Evolutionary conservation across 2,888 invertebrate genomes (phyloP).

Genomic region (Tromatobia lineatoria): DNA sequence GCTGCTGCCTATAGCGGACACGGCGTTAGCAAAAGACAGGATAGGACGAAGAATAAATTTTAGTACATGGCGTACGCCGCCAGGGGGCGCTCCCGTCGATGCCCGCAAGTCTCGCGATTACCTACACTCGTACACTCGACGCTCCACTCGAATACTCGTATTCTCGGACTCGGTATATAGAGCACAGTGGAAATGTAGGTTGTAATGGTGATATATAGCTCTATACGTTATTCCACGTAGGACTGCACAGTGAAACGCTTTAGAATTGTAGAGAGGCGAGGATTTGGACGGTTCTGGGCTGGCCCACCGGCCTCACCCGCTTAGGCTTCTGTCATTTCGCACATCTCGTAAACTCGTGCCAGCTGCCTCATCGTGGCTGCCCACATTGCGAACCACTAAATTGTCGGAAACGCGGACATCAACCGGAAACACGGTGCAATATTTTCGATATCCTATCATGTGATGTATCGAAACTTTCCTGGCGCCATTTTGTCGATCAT

Average conservation of each 20-base stretch:
- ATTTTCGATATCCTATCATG: neutral
- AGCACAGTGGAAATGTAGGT: slow-evolving; percentile 21
- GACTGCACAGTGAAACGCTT: neutral
- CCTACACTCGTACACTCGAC: slow-evolving; percentile 7
- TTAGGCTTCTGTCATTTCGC: slow-evolving; percentile 48
- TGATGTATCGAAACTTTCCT: neutral
- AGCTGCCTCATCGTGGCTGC: slow-evolving; percentile 26
- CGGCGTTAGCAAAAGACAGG: neutral
- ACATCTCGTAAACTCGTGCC: slow-evolving; percentile 53
- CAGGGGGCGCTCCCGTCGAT: slow-evolving; percentile 6
- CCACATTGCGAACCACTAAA: neutral
- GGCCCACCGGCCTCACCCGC: slow-evolving; percentile 30
- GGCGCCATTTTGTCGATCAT: neutral
- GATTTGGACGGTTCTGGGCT: slow-evolving; percentile 17
- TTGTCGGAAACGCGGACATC: neutral
- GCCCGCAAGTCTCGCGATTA: slow-evolving; percentile 34
- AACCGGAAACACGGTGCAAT: neutral
- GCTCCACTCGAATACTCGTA: slow-evolving; percentile 19
- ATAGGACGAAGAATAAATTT: slow-evolving; percentile 50
- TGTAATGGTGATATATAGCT: neutral
- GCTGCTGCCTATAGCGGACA: neutral
- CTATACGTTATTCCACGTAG: neutral
- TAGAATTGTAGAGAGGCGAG: slow-evolving; percentile 1
- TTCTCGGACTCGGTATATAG: slow-evolving; percentile 7
- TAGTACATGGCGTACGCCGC: slow-evolving; percentile 27